Percentiles rank a stretch among this genome's conserved stretches.
These are phyloP conservation scores for Prunella himalayana DNA, from an alignment of 2,113 vertebrate species.

Conservation along the genomic window DNA sequence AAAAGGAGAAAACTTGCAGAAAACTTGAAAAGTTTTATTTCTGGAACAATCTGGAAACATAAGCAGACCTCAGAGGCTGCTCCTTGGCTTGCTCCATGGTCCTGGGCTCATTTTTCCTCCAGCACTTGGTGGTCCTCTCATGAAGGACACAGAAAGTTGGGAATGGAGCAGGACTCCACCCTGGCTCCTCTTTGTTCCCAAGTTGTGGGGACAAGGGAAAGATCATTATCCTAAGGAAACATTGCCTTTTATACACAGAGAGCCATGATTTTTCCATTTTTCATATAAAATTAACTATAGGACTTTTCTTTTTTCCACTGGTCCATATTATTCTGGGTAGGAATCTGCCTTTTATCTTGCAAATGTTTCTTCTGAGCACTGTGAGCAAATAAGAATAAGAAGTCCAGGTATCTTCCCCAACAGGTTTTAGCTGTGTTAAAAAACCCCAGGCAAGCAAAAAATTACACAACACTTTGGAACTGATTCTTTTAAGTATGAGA, in stretches of 20 bases:
- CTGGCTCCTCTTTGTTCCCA: not conserved
- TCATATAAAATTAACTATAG: not conserved
- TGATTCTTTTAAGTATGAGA: not conserved
- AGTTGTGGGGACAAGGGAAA: not conserved
- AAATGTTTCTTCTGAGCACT: not conserved
- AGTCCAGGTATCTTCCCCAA: not conserved
- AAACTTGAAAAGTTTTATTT: not conserved
- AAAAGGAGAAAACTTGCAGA: not conserved
- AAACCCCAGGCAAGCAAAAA: not conserved
- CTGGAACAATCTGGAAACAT: not conserved
- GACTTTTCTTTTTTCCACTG: not conserved
- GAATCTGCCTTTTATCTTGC: not conserved
- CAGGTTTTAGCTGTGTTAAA: not conserved
- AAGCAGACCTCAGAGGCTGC: not conserved
- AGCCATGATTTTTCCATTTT: not conserved
- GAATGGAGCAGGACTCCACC: not conserved
- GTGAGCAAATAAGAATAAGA: not conserved
- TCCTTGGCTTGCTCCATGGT: not conserved
- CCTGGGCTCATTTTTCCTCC: not conserved
- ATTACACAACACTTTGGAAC: not conserved
- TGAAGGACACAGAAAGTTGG: rapidly evolving
- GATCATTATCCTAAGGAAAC: not conserved
- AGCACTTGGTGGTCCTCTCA: not conserved
- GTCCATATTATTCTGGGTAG: not conserved
- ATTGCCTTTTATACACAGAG: not conserved